Evolutionary conservation across 2,113 vertebrate genomes (phyloP).

Genomic region (Daphoenositta chrysoptera): DNA sequence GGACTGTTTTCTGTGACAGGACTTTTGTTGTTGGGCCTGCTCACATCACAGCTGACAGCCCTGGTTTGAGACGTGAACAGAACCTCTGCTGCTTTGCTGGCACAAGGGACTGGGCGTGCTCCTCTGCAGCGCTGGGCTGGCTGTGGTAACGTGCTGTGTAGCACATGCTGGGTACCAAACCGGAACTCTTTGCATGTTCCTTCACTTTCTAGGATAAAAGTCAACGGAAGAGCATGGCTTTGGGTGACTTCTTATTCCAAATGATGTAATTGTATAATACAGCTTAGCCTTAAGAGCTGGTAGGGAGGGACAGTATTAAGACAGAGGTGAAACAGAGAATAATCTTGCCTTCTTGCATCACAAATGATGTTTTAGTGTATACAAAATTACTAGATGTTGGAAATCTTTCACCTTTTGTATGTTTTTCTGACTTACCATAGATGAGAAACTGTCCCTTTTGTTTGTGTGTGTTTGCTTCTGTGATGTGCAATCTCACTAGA

Average conservation of each 20-base stretch:
- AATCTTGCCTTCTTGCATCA: background rate
- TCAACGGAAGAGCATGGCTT: background rate
- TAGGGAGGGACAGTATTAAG: background rate
- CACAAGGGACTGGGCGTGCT: background rate
- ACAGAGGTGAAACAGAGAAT: background rate
- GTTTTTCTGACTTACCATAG: background rate
- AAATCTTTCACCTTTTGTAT: background rate
- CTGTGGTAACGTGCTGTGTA: background rate
- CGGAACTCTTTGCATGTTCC: background rate
- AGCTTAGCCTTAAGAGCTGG: background rate
- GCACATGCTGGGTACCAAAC: background rate
- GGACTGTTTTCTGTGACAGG: background rate
- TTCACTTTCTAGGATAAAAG: background rate
- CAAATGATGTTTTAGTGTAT: background rate
- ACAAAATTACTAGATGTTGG: background rate
- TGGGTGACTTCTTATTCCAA: background rate
- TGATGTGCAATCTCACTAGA: background rate
- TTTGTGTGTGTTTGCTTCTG: background rate
- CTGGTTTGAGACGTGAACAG: background rate
- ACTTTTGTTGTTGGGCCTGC: background rate
- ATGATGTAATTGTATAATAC: too few relatives aligned
- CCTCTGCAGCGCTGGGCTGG: fast-evolving
- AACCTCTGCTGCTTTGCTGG: background rate
- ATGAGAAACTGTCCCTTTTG: background rate
- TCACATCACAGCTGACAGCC: background rate